phyloP scores from a whole-genome alignment of 2,888 invertebrate species.

The Caenorhabditis sp. region DNA sequence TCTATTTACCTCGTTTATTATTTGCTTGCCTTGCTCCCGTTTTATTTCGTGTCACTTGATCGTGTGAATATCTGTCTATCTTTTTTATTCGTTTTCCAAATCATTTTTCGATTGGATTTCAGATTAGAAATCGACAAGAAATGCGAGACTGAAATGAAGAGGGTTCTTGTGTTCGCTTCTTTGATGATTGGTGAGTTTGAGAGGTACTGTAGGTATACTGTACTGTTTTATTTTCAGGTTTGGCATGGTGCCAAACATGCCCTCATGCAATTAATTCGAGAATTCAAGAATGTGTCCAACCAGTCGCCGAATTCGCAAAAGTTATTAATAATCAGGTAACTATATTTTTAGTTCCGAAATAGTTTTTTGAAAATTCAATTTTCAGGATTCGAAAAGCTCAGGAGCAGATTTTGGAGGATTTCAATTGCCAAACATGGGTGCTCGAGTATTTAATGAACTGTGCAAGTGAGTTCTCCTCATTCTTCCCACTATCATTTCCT shows the following conservation, averaged over 20 bases:
- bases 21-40: not conserved
- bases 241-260: slow-evolving; percentile 34
- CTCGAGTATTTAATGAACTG: slow-evolving; percentile 67
- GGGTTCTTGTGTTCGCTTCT: too few species aligned
- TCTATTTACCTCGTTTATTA: not conserved
- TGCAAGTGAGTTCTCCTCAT: slow-evolving; percentile 63
- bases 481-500: not conserved
- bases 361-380: not conserved
- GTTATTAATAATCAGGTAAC: slow-evolving; percentile 64
- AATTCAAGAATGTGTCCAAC: slow-evolving; percentile 69
- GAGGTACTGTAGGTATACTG: too few species aligned
- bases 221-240: not conserved
- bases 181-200: too few species aligned
- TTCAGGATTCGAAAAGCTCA: slow-evolving; percentile 29
- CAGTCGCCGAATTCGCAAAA: slow-evolving; percentile 71
- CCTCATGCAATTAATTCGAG: slow-evolving; percentile 55
- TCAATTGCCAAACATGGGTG: slow-evolving; percentile 67
- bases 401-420: slow-evolving; percentile 57
- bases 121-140: too few species aligned
- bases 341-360: too few species aligned
- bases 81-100: not conserved
- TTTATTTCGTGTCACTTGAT: not conserved
- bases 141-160: too few species aligned
- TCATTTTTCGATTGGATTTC: not conserved
- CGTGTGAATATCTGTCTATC: not conserved